These are phyloP conservation scores for Oasisia sp. DNA, from an alignment of 2,888 invertebrate genomes.

Conservation along the genomic window DNA sequence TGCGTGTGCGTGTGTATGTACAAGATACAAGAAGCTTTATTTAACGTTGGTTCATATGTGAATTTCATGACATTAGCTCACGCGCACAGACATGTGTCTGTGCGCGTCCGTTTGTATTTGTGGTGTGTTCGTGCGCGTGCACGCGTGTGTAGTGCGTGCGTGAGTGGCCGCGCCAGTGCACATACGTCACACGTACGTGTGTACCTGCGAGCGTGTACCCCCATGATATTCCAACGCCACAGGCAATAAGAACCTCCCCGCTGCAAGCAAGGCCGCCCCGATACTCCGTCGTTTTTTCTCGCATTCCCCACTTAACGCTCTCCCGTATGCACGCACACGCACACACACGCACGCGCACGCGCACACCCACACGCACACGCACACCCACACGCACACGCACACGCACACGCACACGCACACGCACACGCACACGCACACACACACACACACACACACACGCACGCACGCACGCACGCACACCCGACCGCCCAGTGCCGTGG, in stretches of 20 bases:
- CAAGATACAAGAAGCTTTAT: no score
- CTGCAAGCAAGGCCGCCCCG: not conserved
- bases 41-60: no score
- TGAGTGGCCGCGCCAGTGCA: not conserved
- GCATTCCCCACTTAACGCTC: not conserved
- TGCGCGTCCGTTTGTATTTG: no score
- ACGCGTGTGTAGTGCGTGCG: no score
- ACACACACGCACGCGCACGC: not conserved
- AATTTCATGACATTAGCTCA: no score
- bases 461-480: not conserved
- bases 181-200: not conserved
- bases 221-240: not conserved
- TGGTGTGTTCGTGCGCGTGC: not conserved
- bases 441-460: not conserved
- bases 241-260: not conserved
- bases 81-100: no score
- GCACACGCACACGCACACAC: not conserved
- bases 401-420: not conserved
- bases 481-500: not conserved
- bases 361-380: not conserved
- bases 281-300: not conserved
- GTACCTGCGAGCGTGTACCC: not conserved
- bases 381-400: not conserved
- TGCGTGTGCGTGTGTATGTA: no score
- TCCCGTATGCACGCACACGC: not conserved